These are phyloP conservation scores for Parnassius apollo DNA, from an alignment of 2,888 invertebrate species.

Conservation along the genomic window DNA sequence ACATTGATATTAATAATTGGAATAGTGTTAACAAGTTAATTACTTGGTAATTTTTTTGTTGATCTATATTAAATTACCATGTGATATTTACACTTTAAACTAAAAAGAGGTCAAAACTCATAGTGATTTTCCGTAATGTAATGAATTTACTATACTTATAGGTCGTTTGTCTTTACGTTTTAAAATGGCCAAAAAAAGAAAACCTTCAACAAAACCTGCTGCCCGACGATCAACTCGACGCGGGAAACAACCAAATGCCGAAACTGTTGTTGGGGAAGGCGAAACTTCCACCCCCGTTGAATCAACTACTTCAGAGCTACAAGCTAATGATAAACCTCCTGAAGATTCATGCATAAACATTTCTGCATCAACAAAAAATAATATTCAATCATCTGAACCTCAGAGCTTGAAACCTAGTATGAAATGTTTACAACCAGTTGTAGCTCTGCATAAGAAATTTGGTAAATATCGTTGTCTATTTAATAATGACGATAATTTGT, in stretches of 20 bases:
- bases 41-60: too few relatives aligned
- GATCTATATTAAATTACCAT: slow-evolving; percentile 16
- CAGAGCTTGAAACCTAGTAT: slow-evolving; percentile 44
- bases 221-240: slow-evolving; percentile 64
- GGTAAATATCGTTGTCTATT: slow-evolving; percentile 79
- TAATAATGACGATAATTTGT: slow-evolving; percentile 60
- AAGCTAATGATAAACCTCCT: slow-evolving; percentile 34
- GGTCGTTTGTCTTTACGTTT: slow-evolving; percentile 51
- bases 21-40: too few relatives aligned
- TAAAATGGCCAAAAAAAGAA: slow-evolving; percentile 71
- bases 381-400: slow-evolving; percentile 37
- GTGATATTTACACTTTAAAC: slow-evolving; percentile 30
- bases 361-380: slow-evolving; percentile 29
- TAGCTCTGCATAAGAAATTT: slow-evolving; percentile 78
- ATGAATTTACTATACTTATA: slow-evolving; percentile 43
- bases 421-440: slow-evolving; percentile 48
- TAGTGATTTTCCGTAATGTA: slow-evolving; percentile 31
- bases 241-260: slow-evolving; percentile 53
- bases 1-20: too few relatives aligned
- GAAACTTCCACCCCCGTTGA: slow-evolving; percentile 49
- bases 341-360: slow-evolving; percentile 30
- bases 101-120: slow-evolving; percentile 60
- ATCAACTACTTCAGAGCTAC: slow-evolving; percentile 33
- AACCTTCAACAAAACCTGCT: slow-evolving; percentile 56
- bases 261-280: slow-evolving; percentile 43